Evolutionary conservation across 1,140 invertebrate genomes (phyloP).

Genomic region (Frieseomelitta varia): DNA sequence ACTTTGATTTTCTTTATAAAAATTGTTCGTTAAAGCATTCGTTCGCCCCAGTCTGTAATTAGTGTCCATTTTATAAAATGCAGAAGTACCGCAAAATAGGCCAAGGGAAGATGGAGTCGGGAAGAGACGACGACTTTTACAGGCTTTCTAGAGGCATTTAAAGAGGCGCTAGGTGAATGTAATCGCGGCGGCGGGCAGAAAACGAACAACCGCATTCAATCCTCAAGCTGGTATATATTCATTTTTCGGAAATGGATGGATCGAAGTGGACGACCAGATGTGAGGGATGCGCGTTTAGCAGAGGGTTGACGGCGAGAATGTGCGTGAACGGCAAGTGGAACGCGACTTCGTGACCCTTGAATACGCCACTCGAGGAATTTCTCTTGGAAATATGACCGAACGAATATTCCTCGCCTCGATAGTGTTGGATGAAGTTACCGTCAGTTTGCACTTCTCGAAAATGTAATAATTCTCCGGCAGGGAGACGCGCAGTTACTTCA

Average conservation of each 20-base stretch:
- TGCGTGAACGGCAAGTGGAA: not conserved
- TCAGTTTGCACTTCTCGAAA: not conserved
- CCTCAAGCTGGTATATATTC: not conserved
- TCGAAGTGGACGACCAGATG: not conserved
- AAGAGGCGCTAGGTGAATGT: not conserved
- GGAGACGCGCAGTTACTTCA: not conserved
- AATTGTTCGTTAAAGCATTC: too few relatives aligned
- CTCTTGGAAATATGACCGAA: conserved; percentile 10
- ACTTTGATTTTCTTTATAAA: too few relatives aligned
- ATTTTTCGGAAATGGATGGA: conserved; percentile 19
- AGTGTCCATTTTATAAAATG: not conserved
- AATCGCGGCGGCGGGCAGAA: conserved; percentile 3
- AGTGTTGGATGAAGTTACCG: conserved; percentile 13
- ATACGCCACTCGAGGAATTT: not conserved
- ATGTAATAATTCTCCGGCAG: not conserved
- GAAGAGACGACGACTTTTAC: not conserved
- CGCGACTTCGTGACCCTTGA: not conserved
- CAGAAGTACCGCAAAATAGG: not conserved
- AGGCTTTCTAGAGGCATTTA: not conserved
- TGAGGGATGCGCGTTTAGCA: not conserved
- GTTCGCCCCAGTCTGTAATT: too few relatives aligned
- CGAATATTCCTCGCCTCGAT: conserved; percentile 26
- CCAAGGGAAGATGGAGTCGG: too few relatives aligned
- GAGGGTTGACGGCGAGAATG: conserved; percentile 5
- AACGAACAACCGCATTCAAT: conserved; percentile 21